Evolutionary conservation across 2,113 vertebrate species (phyloP).

Genomic region (Mixornis gularis): DNA sequence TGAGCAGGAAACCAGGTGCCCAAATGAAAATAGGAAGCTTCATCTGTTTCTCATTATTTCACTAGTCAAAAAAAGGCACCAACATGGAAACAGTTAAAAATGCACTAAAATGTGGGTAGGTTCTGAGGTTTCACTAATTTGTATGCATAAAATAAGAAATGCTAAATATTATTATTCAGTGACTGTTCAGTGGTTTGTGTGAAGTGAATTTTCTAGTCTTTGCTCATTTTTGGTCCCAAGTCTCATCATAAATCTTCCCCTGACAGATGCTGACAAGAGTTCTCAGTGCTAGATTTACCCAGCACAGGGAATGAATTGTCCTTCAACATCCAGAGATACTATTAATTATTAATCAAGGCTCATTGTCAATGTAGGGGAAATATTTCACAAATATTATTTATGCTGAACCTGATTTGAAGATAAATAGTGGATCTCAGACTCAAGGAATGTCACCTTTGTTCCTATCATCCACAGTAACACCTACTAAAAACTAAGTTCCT

Average conservation of each 20-base stretch:
- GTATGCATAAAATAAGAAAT: not conserved
- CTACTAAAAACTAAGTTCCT: not conserved
- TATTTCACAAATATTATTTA: not conserved
- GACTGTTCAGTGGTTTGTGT: not conserved
- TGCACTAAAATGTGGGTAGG: not conserved
- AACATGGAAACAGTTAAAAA: not conserved
- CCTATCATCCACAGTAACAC: not conserved
- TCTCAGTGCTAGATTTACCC: not conserved
- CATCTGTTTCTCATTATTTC: not conserved
- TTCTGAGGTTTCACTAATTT: not conserved
- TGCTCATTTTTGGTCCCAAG: not conserved
- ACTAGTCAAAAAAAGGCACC: not conserved
- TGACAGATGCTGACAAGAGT: not conserved
- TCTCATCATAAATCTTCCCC: not conserved
- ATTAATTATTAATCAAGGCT: slow-evolving; percentile 35
- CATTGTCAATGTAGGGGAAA: not conserved
- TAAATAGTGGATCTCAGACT: not conserved
- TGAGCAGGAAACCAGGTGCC: not conserved
- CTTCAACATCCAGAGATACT: not conserved
- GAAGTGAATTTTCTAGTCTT: not conserved
- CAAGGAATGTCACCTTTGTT: slow-evolving; percentile 6
- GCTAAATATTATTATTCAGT: not conserved
- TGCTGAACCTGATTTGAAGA: not conserved
- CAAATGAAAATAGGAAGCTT: not conserved
- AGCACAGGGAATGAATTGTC: not conserved